Conservation (phyloP, 1,140 invertebrate species). For the Zaprionus ornatus region DNA sequence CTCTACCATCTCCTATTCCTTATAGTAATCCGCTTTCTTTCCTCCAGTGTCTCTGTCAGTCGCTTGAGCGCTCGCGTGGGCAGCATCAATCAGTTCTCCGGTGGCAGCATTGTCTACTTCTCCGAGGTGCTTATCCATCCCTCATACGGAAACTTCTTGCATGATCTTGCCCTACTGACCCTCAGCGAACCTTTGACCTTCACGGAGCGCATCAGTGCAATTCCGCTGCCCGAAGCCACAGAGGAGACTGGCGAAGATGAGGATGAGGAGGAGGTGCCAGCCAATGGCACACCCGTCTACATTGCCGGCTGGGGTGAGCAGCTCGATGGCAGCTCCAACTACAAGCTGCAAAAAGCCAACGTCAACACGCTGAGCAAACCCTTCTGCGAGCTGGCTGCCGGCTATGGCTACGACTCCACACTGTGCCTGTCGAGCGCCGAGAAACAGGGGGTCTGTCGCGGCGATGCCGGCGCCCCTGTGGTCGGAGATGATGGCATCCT, state of each 20-base stretch:
- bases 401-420: slow-evolving; percentile 62
- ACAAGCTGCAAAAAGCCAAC: slow-evolving; percentile 65
- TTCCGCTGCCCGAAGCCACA: slow-evolving; percentile 49
- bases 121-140: slow-evolving; percentile 76
- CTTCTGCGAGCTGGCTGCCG: slow-evolving; percentile 59
- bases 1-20: background rate
- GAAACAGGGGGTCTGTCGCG: slow-evolving; percentile 66
- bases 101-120: slow-evolving; percentile 55
- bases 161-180: slow-evolving; percentile 85
- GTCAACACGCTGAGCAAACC: slow-evolving; percentile 51
- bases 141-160: slow-evolving; percentile 75
- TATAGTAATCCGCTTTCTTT: background rate
- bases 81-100: slow-evolving; percentile 77
- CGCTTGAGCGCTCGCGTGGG: slow-evolving; percentile 61
- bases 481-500: slow-evolving; percentile 50
- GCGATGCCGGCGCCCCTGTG: slow-evolving; percentile 66
- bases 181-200: slow-evolving; percentile 71
- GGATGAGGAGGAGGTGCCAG: slow-evolving; percentile 27
- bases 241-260: slow-evolving; percentile 28
- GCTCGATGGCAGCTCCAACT: slow-evolving; percentile 48
- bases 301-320: slow-evolving; percentile 70
- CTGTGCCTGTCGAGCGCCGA: slow-evolving; percentile 61
- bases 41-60: slow-evolving; percentile 32
- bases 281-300: slow-evolving; percentile 59
- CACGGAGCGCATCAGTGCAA: slow-evolving; percentile 68